Evolutionary conservation across 2,797 vertebrate genomes (phyloP).

Genomic region (Prionace glauca): DNA sequence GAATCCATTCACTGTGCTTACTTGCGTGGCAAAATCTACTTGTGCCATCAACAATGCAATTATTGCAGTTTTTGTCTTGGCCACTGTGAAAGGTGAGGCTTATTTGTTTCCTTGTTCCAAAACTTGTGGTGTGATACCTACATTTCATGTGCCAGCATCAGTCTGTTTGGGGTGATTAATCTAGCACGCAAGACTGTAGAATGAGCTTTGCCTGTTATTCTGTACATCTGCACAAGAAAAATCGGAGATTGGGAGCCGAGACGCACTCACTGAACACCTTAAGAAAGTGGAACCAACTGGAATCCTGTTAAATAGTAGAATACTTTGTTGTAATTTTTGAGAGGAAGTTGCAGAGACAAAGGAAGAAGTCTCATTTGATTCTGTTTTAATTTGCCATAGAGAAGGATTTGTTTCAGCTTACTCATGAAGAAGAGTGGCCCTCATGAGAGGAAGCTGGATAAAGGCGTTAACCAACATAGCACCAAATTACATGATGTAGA

Average conservation of each 20-base stretch:
- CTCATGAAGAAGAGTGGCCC: not conserved
- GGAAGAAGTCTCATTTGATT: not conserved
- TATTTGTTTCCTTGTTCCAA: not conserved
- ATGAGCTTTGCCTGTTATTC: not conserved
- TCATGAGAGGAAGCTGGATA: not conserved
- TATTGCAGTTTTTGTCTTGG: conserved; percentile 81
- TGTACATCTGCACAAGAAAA: not conserved
- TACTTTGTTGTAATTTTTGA: not conserved
- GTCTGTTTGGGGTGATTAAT: not conserved
- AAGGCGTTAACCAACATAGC: not conserved
- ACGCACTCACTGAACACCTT: no score
- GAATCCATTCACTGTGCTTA: conserved; percentile 91
- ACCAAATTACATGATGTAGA: not conserved
- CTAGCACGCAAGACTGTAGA: not conserved
- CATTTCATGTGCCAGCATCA: not conserved
- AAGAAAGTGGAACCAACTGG: not conserved
- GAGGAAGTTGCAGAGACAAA: not conserved
- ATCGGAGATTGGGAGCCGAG: not conserved
- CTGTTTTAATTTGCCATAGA: not conserved
- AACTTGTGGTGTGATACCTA: not conserved
- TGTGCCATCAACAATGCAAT: conserved; percentile 87
- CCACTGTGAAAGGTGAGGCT: conserved; percentile 81
- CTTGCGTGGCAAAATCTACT: conserved; percentile 93
- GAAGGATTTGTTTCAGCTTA: not conserved
- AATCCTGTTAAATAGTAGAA: not conserved